Conservation (phyloP, 2,113 vertebrate species). For the Candoia aspera region DNA sequence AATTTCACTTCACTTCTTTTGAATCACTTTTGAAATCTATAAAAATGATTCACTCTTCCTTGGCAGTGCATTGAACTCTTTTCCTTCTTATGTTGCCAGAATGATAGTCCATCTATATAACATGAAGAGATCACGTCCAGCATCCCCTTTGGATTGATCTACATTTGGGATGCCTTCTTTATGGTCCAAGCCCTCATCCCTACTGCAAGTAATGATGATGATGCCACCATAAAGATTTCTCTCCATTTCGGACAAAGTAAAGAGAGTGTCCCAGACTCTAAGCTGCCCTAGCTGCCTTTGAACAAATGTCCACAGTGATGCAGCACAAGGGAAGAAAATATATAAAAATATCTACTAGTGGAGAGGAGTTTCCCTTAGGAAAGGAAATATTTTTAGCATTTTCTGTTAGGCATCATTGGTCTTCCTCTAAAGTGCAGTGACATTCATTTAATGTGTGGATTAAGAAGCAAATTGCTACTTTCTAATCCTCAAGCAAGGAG, state of each 20-base stretch:
- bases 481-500: slow-evolving; percentile 35
- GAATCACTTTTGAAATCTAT: background rate
- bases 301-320: slow-evolving; percentile 19
- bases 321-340: slow-evolving; percentile 3
- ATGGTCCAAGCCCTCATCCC: background rate
- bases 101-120: background rate
- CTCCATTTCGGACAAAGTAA: slow-evolving; percentile 23
- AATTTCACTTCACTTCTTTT: background rate
- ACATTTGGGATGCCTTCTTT: background rate
- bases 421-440: slow-evolving; percentile 6
- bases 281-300: background rate
- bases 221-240: background rate
- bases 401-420: background rate
- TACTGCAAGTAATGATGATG: background rate
- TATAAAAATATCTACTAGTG: background rate
- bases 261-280: background rate
- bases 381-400: background rate
- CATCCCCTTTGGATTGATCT: slow-evolving; percentile 13
- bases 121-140: background rate
- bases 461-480: slow-evolving; percentile 11
- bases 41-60: background rate
- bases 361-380: slow-evolving; percentile 24
- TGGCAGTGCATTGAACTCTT: background rate
- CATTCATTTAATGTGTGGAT: slow-evolving; percentile 36
- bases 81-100: background rate